Conservation (phyloP, 1,140 invertebrate species). For the Capitella teleta region DNA sequence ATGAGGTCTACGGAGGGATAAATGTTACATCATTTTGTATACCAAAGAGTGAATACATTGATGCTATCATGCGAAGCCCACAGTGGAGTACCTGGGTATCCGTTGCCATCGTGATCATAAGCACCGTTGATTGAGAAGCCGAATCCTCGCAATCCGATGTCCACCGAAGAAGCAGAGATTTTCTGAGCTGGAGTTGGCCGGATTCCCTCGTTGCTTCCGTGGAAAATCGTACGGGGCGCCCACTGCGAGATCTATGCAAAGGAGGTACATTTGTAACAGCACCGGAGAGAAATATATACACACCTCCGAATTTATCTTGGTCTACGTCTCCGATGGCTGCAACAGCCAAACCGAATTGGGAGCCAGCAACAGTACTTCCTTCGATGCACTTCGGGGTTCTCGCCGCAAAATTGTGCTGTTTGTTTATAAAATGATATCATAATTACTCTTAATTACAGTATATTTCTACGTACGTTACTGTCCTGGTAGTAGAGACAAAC, state of each 20-base stretch:
- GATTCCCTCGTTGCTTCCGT: constrained; percentile 56
- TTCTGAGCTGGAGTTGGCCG: constrained; percentile 25
- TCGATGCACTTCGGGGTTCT: no score
- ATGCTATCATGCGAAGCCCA: no score
- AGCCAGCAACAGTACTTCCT: no score
- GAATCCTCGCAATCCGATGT: constrained; percentile 20
- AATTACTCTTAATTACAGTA: no score
- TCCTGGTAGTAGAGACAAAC: constrained; percentile 59
- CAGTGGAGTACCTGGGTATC: constrained; percentile 25
- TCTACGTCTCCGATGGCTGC: constrained; percentile 84
- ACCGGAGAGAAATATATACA: no score
- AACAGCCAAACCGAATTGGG: constrained; percentile 77
- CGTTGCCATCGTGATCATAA: constrained; percentile 34
- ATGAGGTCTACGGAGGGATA: no score
- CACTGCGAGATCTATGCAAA: constrained; percentile 89
- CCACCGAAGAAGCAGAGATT: constrained; percentile 21
- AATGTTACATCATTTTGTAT: no score
- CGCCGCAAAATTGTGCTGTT: no score
- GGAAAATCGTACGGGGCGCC: constrained; percentile 92
- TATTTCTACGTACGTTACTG: background rate
- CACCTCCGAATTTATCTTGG: constrained; percentile 59
- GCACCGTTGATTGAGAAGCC: constrained; percentile 33
- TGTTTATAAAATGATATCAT: no score
- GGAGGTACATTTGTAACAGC: no score
- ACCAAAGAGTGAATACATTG: no score